Conservation (phyloP, 2,113 vertebrate species). For the Nesoenas mayeri region DNA sequence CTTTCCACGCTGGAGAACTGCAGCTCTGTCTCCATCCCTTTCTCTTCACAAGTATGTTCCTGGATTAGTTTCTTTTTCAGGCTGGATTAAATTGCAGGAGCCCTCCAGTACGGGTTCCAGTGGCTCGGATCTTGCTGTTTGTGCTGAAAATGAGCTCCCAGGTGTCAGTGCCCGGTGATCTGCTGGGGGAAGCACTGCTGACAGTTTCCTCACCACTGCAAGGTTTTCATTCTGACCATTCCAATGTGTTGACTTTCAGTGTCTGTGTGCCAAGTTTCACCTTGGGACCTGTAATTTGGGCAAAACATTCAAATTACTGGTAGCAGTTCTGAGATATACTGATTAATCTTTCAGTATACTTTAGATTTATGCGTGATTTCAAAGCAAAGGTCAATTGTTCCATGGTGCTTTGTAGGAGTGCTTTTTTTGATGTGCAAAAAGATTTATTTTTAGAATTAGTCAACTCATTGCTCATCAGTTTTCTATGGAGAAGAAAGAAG, state of each 20-base stretch:
- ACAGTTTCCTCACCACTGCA: not conserved
- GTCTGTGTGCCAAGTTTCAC: not conserved
- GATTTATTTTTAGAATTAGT: not conserved
- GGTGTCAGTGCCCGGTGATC: not conserved
- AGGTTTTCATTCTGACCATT: not conserved
- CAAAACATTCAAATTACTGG: not conserved
- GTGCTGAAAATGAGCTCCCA: not conserved
- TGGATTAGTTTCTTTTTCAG: not conserved
- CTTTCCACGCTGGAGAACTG: rapidly evolving
- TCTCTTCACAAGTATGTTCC: too few relatives aligned
- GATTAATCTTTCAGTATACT: not conserved
- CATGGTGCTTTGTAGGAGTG: not conserved
- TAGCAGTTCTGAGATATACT: not conserved
- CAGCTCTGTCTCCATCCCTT: not conserved
- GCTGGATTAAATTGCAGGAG: not conserved
- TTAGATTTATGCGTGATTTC: not conserved
- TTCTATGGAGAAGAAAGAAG: not conserved
- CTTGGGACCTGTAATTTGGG: not conserved
- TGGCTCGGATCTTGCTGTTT: not conserved
- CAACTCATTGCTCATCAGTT: not conserved
- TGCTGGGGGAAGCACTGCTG: not conserved
- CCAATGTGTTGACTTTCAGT: not conserved
- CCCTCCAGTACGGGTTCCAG: not conserved
- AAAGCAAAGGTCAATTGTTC: slow-evolving; percentile 11
- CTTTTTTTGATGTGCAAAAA: not conserved